Percentiles rank a stretch among this genome's conserved stretches.
Conservation (phyloP, 1,140 invertebrate genomes). For the Amphibalanus amphitrite region DNA sequence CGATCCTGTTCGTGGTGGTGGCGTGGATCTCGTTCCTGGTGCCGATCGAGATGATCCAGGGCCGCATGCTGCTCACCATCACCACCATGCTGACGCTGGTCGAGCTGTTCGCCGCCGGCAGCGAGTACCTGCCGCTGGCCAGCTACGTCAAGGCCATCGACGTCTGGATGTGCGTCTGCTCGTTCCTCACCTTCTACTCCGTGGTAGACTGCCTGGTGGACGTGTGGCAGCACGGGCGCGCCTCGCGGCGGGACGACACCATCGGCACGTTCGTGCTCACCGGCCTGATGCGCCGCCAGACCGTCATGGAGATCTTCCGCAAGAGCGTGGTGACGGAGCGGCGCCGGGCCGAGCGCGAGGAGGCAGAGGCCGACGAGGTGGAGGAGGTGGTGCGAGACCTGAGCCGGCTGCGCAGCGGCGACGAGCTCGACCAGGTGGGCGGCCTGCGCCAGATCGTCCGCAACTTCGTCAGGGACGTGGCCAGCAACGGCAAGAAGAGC, state of each 20-base stretch:
- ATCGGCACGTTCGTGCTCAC: neutral
- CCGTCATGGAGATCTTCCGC: neutral
- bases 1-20: conserved; percentile 42
- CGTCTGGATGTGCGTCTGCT: conserved; percentile 48
- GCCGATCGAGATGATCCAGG: conserved; percentile 41
- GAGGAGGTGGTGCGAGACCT: neutral
- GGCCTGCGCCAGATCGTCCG: neutral
- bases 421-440: neutral
- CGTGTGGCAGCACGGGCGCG: neutral
- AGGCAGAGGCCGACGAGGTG: neutral
- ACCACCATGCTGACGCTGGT: conserved; percentile 22
- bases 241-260: neutral
- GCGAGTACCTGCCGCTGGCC: conserved; percentile 19
- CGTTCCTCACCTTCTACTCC: conserved; percentile 32
- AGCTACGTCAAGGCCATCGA: conserved; percentile 47
- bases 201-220: neutral
- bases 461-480: too few relatives aligned
- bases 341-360: neutral
- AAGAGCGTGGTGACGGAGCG: neutral
- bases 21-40: conserved; percentile 45
- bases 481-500: too few relatives aligned
- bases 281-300: neutral
- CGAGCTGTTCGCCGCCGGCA: conserved; percentile 7
- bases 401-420: neutral
- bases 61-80: conserved; percentile 37